Evolutionary conservation across 2,888 invertebrate species (phyloP).

Genomic region (Lumbricus terrestris): DNA sequence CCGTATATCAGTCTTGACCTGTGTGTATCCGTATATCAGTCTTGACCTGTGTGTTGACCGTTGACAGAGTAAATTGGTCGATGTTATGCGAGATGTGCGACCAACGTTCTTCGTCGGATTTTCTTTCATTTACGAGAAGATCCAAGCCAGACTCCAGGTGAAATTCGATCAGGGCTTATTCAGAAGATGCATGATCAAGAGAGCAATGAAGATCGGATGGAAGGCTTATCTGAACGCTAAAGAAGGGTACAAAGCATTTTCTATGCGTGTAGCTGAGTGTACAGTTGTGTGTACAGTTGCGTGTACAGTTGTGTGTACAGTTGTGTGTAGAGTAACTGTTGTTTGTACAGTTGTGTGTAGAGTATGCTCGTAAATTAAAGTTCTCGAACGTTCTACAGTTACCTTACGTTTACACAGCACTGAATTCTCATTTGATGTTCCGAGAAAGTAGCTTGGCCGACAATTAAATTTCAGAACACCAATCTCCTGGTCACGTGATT

Average conservation of each 20-base stretch:
- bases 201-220: not conserved
- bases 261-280: not conserved
- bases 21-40: too few relatives aligned
- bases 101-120: not conserved
- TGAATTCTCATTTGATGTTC: too few relatives aligned
- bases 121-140: not conserved
- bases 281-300: not conserved
- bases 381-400: too few relatives aligned
- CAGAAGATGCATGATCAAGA: not conserved
- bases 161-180: not conserved
- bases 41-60: not conserved
- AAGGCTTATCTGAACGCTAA: not conserved
- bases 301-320: too few relatives aligned
- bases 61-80: not conserved
- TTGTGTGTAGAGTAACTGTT: too few relatives aligned
- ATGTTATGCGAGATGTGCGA: not conserved
- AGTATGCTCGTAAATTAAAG: too few relatives aligned
- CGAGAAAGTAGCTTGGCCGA: too few relatives aligned
- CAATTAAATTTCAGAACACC: too few relatives aligned
- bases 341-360: not conserved
- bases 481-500: too few relatives aligned
- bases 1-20: too few relatives aligned
- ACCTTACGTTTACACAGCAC: too few relatives aligned
- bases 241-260: not conserved
- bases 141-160: not conserved